Percentiles rank a stretch among this genome's conserved stretches.
phyloP scores from a whole-genome alignment of 2,888 invertebrate genomes.

The Pristionchus exspectatus region DNA sequence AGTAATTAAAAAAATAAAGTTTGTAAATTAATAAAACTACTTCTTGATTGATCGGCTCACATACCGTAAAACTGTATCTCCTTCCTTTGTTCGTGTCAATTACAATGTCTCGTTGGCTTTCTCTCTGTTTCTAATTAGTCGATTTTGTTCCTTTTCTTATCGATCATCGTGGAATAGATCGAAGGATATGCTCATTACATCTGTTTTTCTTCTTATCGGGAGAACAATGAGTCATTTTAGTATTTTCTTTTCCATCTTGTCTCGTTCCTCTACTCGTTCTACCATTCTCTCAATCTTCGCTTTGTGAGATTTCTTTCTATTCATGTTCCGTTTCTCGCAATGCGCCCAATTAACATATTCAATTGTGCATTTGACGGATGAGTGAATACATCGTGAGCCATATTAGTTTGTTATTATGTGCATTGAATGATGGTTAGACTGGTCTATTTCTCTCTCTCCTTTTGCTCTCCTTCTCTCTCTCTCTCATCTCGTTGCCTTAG shows the following conservation, averaged over 20 bases:
- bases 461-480: constrained; percentile 32
- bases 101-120: constrained; percentile 9
- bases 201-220: constrained; percentile 36
- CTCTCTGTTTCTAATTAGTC: constrained; percentile 2
- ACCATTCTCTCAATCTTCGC: constrained; percentile 40
- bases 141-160: constrained; percentile 22
- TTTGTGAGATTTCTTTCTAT: background rate
- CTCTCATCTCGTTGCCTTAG: constrained; percentile 38
- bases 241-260: constrained; percentile 24
- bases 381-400: constrained; percentile 33
- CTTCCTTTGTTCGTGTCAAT: background rate
- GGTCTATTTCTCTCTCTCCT: constrained; percentile 29
- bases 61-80: background rate
- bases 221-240: constrained; percentile 41
- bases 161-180: background rate
- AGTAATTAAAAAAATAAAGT: background rate
- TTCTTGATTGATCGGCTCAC: background rate
- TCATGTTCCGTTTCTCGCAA: constrained; percentile 42
- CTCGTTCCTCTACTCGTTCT: constrained; percentile 32
- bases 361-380: constrained; percentile 9
- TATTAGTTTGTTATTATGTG: constrained; percentile 49
- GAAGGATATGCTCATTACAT: constrained; percentile 31
- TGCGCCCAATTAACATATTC: constrained; percentile 43
- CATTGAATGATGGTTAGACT: constrained; percentile 33
- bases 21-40: background rate